phyloP scores from a whole-genome alignment of 2,797 vertebrate species.

The Hipposideros larvatus region DNA sequence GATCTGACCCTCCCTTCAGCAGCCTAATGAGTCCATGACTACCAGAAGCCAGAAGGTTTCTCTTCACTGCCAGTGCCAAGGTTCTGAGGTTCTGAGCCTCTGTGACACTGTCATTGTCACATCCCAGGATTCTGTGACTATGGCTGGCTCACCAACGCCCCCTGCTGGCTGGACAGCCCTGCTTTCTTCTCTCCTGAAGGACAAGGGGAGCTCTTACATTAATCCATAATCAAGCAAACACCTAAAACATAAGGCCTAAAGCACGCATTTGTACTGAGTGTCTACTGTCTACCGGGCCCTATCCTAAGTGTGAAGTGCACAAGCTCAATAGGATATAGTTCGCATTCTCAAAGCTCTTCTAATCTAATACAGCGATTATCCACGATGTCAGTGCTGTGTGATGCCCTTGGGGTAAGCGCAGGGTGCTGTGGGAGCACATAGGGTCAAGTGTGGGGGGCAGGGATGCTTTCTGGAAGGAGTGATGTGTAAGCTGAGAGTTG shows the following conservation, averaged over 20 bases:
- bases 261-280: background rate
- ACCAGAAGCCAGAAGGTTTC: background rate
- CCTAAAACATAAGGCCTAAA: background rate
- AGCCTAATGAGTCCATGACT: slow-evolving; percentile 62
- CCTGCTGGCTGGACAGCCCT: background rate
- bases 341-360: background rate
- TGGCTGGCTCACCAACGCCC: background rate
- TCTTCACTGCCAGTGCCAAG: background rate
- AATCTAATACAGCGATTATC: background rate
- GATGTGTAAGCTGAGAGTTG: background rate
- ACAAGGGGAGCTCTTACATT: background rate
- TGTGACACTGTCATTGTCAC: slow-evolving; percentile 56
- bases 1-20: slow-evolving; percentile 42
- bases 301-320: background rate
- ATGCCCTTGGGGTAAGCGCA: background rate
- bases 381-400: rapidly evolving
- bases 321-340: background rate
- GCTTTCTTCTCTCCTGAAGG: background rate
- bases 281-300: background rate
- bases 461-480: background rate
- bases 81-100: background rate
- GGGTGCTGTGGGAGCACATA: rapidly evolving
- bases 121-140: background rate
- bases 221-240: background rate
- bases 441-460: background rate